Percentiles rank a stretch among this genome's conserved stretches.
Evolutionary conservation across 2,888 invertebrate species (phyloP).

Genomic region (Rhabditoides inermis): DNA sequence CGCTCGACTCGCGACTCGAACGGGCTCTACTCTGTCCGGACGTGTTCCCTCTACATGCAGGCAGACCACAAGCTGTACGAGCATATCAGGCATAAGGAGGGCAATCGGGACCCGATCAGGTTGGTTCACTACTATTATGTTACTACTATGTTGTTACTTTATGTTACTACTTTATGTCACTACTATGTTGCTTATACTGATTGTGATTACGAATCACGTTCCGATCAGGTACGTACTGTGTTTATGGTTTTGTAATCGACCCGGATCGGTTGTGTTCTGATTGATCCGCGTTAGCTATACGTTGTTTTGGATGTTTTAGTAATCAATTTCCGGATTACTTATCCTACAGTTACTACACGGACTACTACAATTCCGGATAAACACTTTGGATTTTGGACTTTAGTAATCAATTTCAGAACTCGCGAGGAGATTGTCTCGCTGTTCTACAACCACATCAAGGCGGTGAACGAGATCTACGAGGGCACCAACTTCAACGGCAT

Average conservation of each 20-base stretch:
- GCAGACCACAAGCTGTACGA: conserved; percentile 96
- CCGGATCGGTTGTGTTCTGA: no score
- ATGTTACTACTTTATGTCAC: conserved; percentile 1
- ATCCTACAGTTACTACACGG: no score
- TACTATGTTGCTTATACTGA: no score
- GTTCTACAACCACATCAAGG: conserved; percentile 95
- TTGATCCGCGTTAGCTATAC: no score
- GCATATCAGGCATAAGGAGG: conserved; percentile 68
- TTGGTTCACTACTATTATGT: conserved; percentile 20
- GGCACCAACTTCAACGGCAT: conserved; percentile 91
- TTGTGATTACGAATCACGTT: no score
- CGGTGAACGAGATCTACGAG: conserved; percentile 91
- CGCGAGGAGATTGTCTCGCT: conserved; percentile 91
- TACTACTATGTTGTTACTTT: no score
- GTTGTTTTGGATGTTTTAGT: no score
- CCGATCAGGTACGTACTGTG: no score
- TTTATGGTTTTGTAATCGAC: no score
- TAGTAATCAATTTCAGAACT: conserved; percentile 61
- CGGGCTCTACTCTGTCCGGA: conserved; percentile 41
- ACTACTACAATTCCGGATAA: no score
- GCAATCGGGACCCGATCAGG: conserved; percentile 48
- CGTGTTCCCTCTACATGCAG: conserved; percentile 64
- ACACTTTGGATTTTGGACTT: no score
- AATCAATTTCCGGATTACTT: no score
- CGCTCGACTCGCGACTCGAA: conserved; percentile 19